Percentiles rank a stretch among this genome's conserved stretches.
phyloP scores from a whole-genome alignment of 2,797 vertebrate genomes.

The Triplophysa yarkandensis region DNA sequence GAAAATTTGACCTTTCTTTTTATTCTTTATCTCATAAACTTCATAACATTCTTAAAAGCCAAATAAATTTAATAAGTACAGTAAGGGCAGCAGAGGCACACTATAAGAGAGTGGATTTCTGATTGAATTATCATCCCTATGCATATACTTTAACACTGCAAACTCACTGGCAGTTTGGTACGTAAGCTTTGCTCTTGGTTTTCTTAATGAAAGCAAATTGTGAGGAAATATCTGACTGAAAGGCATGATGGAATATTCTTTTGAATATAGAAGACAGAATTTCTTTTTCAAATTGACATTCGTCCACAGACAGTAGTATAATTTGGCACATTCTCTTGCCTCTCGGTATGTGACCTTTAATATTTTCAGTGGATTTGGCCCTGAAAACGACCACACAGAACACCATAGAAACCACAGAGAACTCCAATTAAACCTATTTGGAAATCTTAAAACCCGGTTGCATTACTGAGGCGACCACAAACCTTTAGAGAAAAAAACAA shows the following conservation, averaged over 20 bases:
- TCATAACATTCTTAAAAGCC: neutral
- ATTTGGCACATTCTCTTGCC: neutral
- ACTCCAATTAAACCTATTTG: neutral
- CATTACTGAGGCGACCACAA: neutral
- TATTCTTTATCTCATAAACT: neutral
- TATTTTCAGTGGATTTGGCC: neutral
- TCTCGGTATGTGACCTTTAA: neutral
- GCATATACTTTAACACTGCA: too few relatives aligned
- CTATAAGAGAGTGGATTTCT: conserved; percentile 39
- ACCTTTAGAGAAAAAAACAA: neutral
- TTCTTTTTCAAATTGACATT: neutral
- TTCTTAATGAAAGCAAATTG: conserved; percentile 30
- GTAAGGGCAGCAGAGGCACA: neutral
- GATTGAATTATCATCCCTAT: conserved; percentile 64
- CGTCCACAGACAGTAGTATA: neutral
- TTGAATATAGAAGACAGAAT: neutral
- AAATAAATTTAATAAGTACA: neutral
- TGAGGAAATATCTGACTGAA: neutral
- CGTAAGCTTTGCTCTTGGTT: conserved; percentile 60
- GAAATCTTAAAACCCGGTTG: neutral
- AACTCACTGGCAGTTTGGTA: conserved; percentile 69
- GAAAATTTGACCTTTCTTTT: neutral
- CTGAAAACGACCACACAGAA: neutral
- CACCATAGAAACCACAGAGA: neutral
- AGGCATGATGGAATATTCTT: conserved; percentile 24